A percentile compares a stretch with the other conserved stretches of the same genome.
Conservation (phyloP, 1,140 invertebrate species). For the Bradysia coprophila region DNA sequence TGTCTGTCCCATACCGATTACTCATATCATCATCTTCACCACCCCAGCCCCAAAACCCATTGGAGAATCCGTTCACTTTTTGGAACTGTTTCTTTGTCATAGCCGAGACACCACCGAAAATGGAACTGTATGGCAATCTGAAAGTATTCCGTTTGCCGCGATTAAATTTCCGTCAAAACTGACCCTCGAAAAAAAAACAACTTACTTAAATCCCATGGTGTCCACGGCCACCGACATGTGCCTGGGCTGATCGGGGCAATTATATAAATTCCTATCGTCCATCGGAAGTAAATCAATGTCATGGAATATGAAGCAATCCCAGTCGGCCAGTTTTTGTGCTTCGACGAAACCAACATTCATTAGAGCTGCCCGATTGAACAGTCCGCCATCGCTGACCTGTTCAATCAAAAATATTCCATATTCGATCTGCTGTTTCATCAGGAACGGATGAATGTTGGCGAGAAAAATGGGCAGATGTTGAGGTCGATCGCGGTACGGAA, state of each 20-base stretch:
- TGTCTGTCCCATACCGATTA: constrained; percentile 42
- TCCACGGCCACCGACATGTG: constrained; percentile 93
- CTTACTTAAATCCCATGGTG: constrained; percentile 67
- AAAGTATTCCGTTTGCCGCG: too few relatives aligned
- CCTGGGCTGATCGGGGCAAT: constrained; percentile 72
- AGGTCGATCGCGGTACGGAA: constrained; percentile 65
- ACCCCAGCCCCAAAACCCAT: constrained; percentile 86
- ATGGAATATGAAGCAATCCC: constrained; percentile 89
- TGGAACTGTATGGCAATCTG: constrained; percentile 70
- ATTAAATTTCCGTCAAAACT: too few relatives aligned
- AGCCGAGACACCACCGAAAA: constrained; percentile 82
- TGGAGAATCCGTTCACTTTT: constrained; percentile 77
- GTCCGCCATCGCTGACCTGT: constrained; percentile 53
- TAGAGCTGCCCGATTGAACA: constrained; percentile 82
- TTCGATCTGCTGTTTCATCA: constrained; percentile 77
- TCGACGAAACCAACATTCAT: constrained; percentile 93
- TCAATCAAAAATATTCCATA: constrained; percentile 94
- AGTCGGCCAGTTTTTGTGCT: constrained; percentile 52
- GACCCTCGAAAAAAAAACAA: too few relatives aligned
- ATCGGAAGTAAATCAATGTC: constrained; percentile 89
- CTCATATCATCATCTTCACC: constrained; percentile 88
- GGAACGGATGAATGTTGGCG: constrained; percentile 77
- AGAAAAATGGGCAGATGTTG: constrained; percentile 69
- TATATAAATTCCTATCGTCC: constrained; percentile 82
- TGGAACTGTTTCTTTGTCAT: constrained; percentile 64